phyloP scores from a whole-genome alignment of 2,797 vertebrate species.

The Chelidonichthys spinosus region DNA sequence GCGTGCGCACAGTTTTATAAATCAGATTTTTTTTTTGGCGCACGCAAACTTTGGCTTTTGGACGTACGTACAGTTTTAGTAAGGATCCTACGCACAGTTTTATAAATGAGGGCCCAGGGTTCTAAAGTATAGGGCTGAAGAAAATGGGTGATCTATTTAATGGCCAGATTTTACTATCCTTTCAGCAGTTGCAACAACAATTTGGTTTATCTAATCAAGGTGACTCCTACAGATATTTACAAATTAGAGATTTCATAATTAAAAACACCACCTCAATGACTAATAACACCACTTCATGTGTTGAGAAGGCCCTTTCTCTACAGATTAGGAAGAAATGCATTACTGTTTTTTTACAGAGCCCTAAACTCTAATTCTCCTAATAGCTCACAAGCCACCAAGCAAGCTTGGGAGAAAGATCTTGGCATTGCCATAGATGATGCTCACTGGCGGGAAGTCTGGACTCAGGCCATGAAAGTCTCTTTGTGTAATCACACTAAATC shows the following conservation, averaged over 20 bases:
- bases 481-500: not conserved
- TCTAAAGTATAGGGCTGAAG: not conserved
- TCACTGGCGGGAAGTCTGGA: not conserved
- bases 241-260: too few species aligned
- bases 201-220: not conserved
- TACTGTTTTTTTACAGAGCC: not conserved
- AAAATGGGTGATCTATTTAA: not conserved
- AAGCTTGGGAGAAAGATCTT: not conserved
- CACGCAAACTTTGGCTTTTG: too few species aligned
- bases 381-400: not conserved
- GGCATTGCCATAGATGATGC: not conserved
- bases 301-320: too few species aligned
- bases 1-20: too few species aligned
- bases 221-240: not conserved
- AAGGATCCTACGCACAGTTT: too few species aligned
- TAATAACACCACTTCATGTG: too few species aligned
- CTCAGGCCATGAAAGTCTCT: not conserved
- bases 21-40: too few species aligned
- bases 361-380: not conserved
- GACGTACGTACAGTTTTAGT: too few species aligned
- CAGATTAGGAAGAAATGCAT: too few species aligned
- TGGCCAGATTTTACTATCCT: not conserved
- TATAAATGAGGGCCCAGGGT: too few species aligned
- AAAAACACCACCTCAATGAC: too few species aligned
- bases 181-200: not conserved